Conservation (phyloP, 2,113 vertebrate species). For the Lutjanus erythropterus region DNA sequence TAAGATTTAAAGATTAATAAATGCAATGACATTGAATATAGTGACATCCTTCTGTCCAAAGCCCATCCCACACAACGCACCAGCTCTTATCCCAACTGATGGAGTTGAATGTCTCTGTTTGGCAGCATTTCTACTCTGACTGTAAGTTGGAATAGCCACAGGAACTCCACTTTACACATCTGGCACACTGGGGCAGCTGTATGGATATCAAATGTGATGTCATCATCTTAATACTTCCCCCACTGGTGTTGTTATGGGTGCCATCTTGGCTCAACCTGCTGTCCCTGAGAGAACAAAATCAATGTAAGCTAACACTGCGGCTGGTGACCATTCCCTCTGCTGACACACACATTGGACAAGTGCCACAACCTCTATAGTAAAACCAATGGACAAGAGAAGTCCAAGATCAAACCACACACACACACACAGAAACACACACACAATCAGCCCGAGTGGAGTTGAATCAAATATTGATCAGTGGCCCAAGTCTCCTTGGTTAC, state of each 20-base stretch:
- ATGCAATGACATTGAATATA: background rate
- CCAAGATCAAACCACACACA: slow-evolving; percentile 28
- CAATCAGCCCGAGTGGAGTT: slow-evolving; percentile 52
- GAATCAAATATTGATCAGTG: slow-evolving; percentile 73
- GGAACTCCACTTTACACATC: background rate
- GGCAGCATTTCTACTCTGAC: background rate
- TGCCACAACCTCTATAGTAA: slow-evolving; percentile 48
- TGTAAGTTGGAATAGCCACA: background rate
- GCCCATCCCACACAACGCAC: background rate
- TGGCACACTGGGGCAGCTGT: background rate
- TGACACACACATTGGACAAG: slow-evolving; percentile 46
- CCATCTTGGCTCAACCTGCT: slow-evolving; percentile 33
- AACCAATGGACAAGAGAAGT: slow-evolving; percentile 14
- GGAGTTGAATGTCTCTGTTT: background rate
- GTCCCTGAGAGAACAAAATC: slow-evolving; percentile 35
- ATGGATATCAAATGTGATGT: slow-evolving; percentile 39
- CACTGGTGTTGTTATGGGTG: background rate
- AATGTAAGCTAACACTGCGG: slow-evolving; percentile 35
- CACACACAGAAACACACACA: slow-evolving; percentile 24
- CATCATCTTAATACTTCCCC: slow-evolving; percentile 12
- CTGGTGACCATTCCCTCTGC: slow-evolving; percentile 29
- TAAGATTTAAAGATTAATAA: no score
- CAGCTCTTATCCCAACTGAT: no score
- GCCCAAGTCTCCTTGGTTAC: slow-evolving; percentile 60
- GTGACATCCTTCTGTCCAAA: background rate